phyloP scores from a whole-genome alignment of 35 echinoderm and acorn worm species.

The Lytechinus pictus region DNA sequence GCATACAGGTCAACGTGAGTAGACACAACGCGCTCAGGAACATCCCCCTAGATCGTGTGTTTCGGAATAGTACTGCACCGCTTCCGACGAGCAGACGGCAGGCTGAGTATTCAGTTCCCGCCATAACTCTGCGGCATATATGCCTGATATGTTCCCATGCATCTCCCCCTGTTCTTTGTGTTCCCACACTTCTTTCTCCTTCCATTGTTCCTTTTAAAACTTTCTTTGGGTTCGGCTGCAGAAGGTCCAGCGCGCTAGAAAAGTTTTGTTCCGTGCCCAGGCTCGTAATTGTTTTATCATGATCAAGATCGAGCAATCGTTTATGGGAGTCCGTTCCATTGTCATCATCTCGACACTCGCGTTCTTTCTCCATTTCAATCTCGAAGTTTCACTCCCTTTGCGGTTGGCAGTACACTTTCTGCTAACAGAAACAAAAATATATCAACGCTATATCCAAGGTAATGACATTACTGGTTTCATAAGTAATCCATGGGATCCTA shows the following conservation, averaged over 20 bases:
- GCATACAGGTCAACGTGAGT: background rate
- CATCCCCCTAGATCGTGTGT: background rate
- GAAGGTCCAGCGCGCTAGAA: background rate
- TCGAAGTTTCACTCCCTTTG: background rate
- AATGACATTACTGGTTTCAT: background rate
- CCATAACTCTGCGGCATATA: background rate
- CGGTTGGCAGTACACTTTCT: background rate
- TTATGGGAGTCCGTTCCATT: background rate
- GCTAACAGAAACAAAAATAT: too few species aligned
- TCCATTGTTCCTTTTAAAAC: background rate
- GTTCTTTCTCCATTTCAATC: background rate
- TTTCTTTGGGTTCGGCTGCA: background rate
- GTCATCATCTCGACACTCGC: background rate
- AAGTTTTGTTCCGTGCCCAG: background rate
- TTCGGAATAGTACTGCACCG: background rate
- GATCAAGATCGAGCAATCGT: background rate
- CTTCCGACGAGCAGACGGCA: background rate
- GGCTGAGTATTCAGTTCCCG: background rate
- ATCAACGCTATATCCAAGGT: background rate
- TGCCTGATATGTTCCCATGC: background rate
- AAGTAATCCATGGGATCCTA: background rate
- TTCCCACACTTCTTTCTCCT: background rate
- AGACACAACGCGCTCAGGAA: background rate
- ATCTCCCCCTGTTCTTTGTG: background rate
- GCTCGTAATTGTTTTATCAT: background rate